Base-by-base conservation (phyloP, 1,140 invertebrate species). In the Lithobius niger region DNA sequence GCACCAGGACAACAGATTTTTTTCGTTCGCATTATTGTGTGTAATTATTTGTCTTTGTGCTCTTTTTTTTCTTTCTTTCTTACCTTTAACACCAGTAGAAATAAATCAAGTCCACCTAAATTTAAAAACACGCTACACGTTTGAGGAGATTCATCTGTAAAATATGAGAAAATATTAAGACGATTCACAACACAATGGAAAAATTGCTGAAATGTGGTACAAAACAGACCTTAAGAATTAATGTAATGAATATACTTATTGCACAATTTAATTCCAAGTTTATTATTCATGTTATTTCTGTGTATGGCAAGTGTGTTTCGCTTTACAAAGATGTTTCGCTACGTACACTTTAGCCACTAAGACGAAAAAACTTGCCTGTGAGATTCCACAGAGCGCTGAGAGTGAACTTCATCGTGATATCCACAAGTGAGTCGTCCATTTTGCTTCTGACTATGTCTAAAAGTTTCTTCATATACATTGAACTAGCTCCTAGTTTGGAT, bases 311-410 rank as follows among this genome's bases (percentile, higher is more conserved):
- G n/a, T n/a, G n/a, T n/a, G n/a, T n/a, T n/a, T n/a, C n/a, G n/a
- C n/a, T n/a, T n/a, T n/a, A n/a, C n/a, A n/a, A n/a, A n/a, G n/a
- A n/a, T n/a, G n/a, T n/a, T 16, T 25, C 3, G 16, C 19, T 24
- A 28, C 51, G n/a, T 16, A 42, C 21, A 42, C 13, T 16, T 27
- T n/a, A 24, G 24, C 10, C 31, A 28, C 25, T 18, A 54, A 28
- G 45, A 36, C 40, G 50, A 59, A 61, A 26, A 52, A 27, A 59
- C 31, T 68, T 60, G 74, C 73, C 74, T 31, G 85, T 88, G 21
- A 89, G 70, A 71, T 89, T 89, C 86, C 86, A 89, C 2, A 89
- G 69, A 26, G 84, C 84, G 63, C 82, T 85, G 1, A 88, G 70
- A 16, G 85, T 86, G 64, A 88, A 88, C 65, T 85, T 86, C 65